A percentile compares a stretch with the other conserved stretches of the same genome.
Evolutionary conservation across 2,888 invertebrate species (phyloP).

Genomic region (Oscheius myriophilus): DNA sequence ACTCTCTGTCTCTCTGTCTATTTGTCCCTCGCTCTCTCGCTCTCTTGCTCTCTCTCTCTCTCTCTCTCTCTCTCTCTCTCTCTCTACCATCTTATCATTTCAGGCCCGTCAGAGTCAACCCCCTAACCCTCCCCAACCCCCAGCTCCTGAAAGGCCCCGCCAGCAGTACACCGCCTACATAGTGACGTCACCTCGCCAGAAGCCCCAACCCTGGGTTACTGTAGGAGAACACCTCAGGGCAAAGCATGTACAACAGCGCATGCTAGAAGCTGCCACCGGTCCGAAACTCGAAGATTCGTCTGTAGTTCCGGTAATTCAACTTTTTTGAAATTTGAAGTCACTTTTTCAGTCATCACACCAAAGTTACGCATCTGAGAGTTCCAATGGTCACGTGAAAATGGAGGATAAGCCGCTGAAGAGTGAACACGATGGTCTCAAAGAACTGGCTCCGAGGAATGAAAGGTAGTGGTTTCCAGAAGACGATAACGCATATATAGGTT

Average conservation of each 20-base stretch:
- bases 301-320: neutral
- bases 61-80: no score
- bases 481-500: no score
- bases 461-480: no score
- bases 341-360: neutral
- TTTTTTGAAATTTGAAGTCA: neutral
- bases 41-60: no score
- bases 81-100: neutral
- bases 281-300: neutral
- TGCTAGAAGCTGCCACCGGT: neutral
- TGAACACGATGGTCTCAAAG: no score
- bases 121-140: neutral
- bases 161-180: conserved; percentile 20
- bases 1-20: no score
- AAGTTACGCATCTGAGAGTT: no score
- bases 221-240: conserved; percentile 55
- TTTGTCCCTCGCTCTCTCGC: no score
- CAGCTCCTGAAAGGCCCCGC: conserved; percentile 2
- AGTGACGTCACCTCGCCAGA: conserved; percentile 9
- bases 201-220: conserved; percentile 31
- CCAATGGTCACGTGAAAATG: no score
- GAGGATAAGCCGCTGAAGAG: no score
- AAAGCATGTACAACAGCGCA: conserved; percentile 32
- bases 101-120: conserved; percentile 2
- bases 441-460: no score